A percentile compares a stretch with the other conserved stretches of the same genome.
These are phyloP conservation scores for Brenthis daphne DNA, from an alignment of 2,888 invertebrate species.

Conservation along the genomic window DNA sequence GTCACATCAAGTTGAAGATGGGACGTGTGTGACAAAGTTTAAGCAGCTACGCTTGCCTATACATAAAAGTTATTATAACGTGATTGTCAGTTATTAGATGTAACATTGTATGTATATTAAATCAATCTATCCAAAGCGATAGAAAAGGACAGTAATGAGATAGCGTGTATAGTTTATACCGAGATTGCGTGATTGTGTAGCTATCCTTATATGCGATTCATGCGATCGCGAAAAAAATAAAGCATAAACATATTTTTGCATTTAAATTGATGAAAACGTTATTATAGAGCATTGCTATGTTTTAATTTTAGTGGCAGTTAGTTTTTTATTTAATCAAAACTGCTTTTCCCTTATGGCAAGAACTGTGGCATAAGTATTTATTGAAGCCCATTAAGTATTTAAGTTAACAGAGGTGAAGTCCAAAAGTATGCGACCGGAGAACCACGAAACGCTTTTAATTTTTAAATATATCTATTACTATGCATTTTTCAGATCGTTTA, in stretches of 20 bases:
- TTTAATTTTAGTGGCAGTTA: too few relatives aligned
- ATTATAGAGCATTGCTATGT: too few relatives aligned
- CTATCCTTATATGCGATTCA: slow-evolving; percentile 25
- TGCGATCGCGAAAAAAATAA: slow-evolving; percentile 21
- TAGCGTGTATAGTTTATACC: slow-evolving; percentile 29
- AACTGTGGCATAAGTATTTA: too few relatives aligned
- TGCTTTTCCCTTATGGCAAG: too few relatives aligned
- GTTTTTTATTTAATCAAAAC: too few relatives aligned
- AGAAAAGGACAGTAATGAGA: slow-evolving; percentile 35
- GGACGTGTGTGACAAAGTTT: slow-evolving; percentile 4
- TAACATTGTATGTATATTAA: not conserved
- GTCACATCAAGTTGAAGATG: slow-evolving; percentile 15
- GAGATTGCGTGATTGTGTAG: slow-evolving; percentile 31
- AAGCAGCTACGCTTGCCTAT: slow-evolving; percentile 1
- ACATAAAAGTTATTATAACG: not conserved
- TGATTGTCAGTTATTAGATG: too few relatives aligned
- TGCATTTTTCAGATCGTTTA: too few relatives aligned
- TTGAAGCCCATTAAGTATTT: too few relatives aligned
- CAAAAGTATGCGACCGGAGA: too few relatives aligned
- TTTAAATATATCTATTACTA: too few relatives aligned
- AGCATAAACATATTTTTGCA: slow-evolving; percentile 12
- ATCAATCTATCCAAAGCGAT: slow-evolving; percentile 27
- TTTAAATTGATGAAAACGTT: not conserved
- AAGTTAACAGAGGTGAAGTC: too few relatives aligned
- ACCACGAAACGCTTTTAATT: too few relatives aligned